Percentiles rank a stretch among this genome's conserved stretches.
Conservation (phyloP, 1,140 invertebrate species). For the Thereuonema tuberculata region DNA sequence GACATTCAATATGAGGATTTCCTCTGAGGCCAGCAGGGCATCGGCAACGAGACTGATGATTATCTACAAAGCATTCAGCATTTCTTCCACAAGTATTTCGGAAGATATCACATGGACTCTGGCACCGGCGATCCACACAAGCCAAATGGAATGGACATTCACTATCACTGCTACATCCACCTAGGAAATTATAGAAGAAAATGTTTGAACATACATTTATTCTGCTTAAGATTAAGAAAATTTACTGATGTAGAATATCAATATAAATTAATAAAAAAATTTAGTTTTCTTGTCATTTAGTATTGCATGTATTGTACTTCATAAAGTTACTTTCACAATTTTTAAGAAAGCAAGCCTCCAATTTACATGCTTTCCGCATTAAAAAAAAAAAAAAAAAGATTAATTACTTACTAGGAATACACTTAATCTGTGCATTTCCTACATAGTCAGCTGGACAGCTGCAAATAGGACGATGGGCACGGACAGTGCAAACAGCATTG, state of each 20-base stretch:
- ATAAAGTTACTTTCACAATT: too few relatives aligned
- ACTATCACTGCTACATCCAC: slow-evolving; percentile 47
- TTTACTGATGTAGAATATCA: too few relatives aligned
- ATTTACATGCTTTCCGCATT: too few relatives aligned
- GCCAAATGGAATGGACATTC: slow-evolving; percentile 74
- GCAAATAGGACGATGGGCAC: slow-evolving; percentile 58
- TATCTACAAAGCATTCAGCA: slow-evolving; percentile 61
- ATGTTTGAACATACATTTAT: too few relatives aligned
- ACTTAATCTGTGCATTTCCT: slow-evolving; percentile 70
- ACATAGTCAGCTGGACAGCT: slow-evolving; percentile 58
- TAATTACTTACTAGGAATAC: slow-evolving; percentile 34
- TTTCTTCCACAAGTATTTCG: slow-evolving; percentile 59
- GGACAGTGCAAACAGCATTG: slow-evolving; percentile 65
- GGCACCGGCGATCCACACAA: slow-evolving; percentile 60
- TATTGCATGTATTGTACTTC: too few relatives aligned
- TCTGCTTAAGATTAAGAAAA: too few relatives aligned
- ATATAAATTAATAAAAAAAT: too few relatives aligned
- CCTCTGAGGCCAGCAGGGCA: slow-evolving; percentile 63
- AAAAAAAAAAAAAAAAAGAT: too few relatives aligned
- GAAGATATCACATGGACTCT: slow-evolving; percentile 51
- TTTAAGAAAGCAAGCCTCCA: too few relatives aligned
- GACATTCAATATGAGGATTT: slow-evolving; percentile 27
- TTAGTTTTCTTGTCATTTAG: too few relatives aligned
- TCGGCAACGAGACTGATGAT: slow-evolving; percentile 57
- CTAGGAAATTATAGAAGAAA: not conserved